Evolutionary conservation across 2,888 invertebrate species (phyloP).

Genomic region (Lissocephala sabroskyi): DNA sequence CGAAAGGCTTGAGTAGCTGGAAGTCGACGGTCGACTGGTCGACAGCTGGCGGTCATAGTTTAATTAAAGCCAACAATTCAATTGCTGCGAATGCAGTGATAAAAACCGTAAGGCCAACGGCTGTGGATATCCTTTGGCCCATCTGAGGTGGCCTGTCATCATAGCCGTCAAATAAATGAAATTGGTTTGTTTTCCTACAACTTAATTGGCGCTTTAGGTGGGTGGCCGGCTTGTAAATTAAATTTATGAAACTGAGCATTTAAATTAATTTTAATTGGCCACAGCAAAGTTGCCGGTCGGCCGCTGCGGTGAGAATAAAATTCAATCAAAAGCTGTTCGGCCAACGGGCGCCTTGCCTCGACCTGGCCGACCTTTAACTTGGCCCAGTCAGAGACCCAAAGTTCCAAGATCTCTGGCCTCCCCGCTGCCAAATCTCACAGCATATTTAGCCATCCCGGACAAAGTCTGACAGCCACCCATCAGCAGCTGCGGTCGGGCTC

Average conservation of each 20-base stretch:
- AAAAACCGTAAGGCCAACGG: not conserved
- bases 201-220: conserved; percentile 23
- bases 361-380: too few relatives aligned
- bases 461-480: conserved; percentile 4
- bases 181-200: too few relatives aligned
- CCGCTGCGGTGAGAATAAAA: conserved; percentile 28
- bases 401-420: too few relatives aligned
- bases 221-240: conserved; percentile 26
- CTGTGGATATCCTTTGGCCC: not conserved
- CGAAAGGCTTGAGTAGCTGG: not conserved
- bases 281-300: conserved; percentile 10
- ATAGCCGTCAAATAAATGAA: too few relatives aligned
- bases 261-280: conserved; percentile 55
- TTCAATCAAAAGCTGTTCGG: conserved; percentile 49
- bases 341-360: conserved; percentile 17
- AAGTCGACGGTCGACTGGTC: too few relatives aligned
- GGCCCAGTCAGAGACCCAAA: too few relatives aligned
- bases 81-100: not conserved
- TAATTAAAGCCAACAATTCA: not conserved
- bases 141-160: not conserved
- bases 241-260: conserved; percentile 41
- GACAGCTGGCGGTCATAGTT: not conserved
- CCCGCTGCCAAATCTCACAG: conserved; percentile 10
- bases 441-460: conserved; percentile 2
- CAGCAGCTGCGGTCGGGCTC: conserved; percentile 7